phyloP scores from a whole-genome alignment of 2,797 vertebrate genomes.

The Sebastes miniatus region DNA sequence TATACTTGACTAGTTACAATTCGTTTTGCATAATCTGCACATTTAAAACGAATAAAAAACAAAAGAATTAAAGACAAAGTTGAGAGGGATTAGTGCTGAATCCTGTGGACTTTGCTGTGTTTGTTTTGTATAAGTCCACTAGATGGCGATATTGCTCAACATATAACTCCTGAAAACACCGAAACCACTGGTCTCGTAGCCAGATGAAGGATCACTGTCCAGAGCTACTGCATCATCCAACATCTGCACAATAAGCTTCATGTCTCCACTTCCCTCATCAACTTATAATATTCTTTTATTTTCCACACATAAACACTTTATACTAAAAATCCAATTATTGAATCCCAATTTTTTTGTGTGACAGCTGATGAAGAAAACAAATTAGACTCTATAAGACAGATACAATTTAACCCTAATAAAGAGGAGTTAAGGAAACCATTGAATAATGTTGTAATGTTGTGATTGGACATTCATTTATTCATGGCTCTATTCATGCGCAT shows the following conservation, averaged over 20 bases:
- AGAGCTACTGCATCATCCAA: not conserved
- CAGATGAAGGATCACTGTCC: not conserved
- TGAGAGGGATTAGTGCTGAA: not conserved
- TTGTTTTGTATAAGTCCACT: conserved; percentile 2
- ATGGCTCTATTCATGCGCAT: conserved; percentile 10
- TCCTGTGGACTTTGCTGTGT: not conserved
- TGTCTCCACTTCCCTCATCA: not conserved
- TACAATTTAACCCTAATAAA: not conserved
- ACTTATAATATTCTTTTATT: not conserved
- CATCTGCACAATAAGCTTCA: not conserved
- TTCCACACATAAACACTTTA: not conserved
- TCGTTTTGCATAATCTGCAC: not conserved
- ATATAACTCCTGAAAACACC: not conserved
- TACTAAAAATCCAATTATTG: not conserved
- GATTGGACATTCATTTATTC: conserved; percentile 40
- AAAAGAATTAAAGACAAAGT: not conserved
- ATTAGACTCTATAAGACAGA: not conserved
- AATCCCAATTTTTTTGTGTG: not conserved
- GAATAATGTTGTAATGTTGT: not conserved
- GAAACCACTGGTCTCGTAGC: not conserved
- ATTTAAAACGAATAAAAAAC: not conserved
- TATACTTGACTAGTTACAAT: not conserved
- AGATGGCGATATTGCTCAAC: conserved; percentile 51
- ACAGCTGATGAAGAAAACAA: not conserved
- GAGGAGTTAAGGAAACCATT: not conserved